A percentile compares a stretch with the other conserved stretches of the same genome.
Evolutionary conservation across 2,888 invertebrate genomes (phyloP).

Genomic region (Altica lythri): DNA sequence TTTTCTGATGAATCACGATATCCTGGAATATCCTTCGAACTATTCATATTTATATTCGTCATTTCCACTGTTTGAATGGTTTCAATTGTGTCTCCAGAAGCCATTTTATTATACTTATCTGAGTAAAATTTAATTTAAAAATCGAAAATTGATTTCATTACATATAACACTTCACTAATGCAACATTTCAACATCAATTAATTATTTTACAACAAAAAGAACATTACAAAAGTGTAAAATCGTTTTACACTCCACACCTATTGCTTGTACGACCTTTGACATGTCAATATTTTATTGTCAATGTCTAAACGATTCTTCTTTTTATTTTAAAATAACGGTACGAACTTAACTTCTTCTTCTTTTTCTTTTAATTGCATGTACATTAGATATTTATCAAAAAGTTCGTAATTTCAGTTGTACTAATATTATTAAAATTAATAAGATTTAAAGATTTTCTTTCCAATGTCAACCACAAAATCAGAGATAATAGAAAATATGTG

Average conservation of each 20-base stretch:
- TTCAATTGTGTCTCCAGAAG: conserved; percentile 81
- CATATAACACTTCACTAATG: conserved; percentile 39
- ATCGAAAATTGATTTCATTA: conserved; percentile 34
- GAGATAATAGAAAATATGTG: too few species aligned
- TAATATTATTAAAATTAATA: too few species aligned
- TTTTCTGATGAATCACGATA: conserved; percentile 65
- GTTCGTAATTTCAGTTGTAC: too few species aligned
- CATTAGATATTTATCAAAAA: too few species aligned
- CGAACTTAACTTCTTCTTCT: too few species aligned
- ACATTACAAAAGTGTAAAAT: conserved; percentile 25
- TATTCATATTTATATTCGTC: conserved; percentile 61
- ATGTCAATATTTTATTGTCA: conserved; percentile 29
- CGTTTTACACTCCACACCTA: conserved; percentile 30
- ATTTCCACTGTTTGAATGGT: conserved; percentile 74
- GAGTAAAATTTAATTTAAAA: conserved; percentile 27
- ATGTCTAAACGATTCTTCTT: conserved; percentile 5
- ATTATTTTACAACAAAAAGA: conserved; percentile 22
- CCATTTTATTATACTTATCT: conserved; percentile 66
- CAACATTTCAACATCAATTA: conserved; percentile 35
- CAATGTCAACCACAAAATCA: too few species aligned
- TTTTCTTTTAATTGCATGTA: too few species aligned
- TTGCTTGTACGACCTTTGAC: conserved; percentile 27
- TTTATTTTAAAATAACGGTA: too few species aligned
- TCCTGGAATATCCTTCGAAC: conserved; percentile 62
- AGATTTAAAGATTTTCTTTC: too few species aligned